phyloP scores from a whole-genome alignment of 2,113 vertebrate genomes.

The Sceloporus tristichus region DNA sequence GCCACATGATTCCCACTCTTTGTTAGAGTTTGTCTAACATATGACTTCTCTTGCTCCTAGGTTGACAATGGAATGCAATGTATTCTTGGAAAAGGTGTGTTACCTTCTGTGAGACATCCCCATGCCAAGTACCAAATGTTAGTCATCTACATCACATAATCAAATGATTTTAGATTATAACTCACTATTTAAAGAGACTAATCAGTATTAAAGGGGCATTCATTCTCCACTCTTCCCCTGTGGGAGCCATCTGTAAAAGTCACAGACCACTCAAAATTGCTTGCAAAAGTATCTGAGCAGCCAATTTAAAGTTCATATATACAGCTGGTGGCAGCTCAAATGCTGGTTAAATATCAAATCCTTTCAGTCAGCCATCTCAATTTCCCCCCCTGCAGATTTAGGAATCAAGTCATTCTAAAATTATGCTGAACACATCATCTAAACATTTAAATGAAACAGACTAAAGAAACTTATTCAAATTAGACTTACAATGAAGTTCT shows the following conservation, averaged over 20 bases:
- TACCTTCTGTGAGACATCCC: neutral
- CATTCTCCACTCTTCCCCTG: neutral
- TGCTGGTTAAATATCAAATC: neutral
- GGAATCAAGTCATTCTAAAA: neutral
- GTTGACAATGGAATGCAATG: neutral
- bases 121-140: neutral
- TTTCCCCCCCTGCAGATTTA: neutral
- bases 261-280: neutral
- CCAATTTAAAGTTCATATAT: neutral
- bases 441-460: neutral
- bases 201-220: neutral
- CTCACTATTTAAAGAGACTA: too few relatives aligned
- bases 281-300: neutral
- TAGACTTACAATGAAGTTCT: slow-evolving; percentile 91
- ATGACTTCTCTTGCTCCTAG: neutral
- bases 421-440: neutral
- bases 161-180: neutral
- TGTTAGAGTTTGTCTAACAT: too few relatives aligned
- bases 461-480: slow-evolving; percentile 1
- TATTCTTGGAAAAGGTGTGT: too few relatives aligned
- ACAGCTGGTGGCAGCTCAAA: neutral
- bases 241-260: neutral
- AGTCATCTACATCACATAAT: neutral
- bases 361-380: neutral
- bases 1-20: too few relatives aligned